A percentile compares a stretch with the other conserved stretches of the same genome.
Evolutionary conservation across 2,888 invertebrate species (phyloP).

Genomic region (Blastobasis lacticolella): DNA sequence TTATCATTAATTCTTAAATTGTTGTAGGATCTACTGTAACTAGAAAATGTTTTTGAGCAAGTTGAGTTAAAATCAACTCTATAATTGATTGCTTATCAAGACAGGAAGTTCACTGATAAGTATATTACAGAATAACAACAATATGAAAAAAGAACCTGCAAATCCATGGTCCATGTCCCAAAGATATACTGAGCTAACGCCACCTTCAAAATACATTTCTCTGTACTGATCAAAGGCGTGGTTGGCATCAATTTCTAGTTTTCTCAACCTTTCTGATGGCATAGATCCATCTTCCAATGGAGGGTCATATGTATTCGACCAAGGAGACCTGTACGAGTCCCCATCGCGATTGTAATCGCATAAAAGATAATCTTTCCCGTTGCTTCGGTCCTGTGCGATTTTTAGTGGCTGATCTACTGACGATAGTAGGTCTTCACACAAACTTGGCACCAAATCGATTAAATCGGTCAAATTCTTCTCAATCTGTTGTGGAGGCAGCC

Average conservation of each 20-base stretch:
- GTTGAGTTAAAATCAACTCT: background rate
- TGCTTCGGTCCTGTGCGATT: slow-evolving; percentile 95
- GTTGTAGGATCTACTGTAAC: too few species aligned
- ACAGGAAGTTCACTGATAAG: background rate
- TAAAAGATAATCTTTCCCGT: slow-evolving; percentile 96
- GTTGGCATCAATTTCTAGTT: slow-evolving; percentile 98
- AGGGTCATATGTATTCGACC: slow-evolving; percentile 99
- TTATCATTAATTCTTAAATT: too few species aligned
- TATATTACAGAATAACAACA: too few species aligned
- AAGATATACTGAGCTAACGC: slow-evolving; percentile 98
- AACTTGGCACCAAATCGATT: slow-evolving; percentile 95
- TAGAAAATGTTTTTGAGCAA: background rate
- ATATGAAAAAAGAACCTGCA: slow-evolving; percentile 75
- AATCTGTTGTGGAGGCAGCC: slow-evolving; percentile 98
- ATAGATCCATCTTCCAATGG: slow-evolving; percentile 98
- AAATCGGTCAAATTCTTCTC: slow-evolving; percentile 98
- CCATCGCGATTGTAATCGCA: slow-evolving; percentile 99
- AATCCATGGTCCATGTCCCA: slow-evolving; percentile 99
- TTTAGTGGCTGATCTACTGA: slow-evolving; percentile 99
- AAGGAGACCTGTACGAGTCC: slow-evolving; percentile 98
- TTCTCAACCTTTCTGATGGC: slow-evolving; percentile 96
- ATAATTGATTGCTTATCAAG: background rate
- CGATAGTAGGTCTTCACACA: slow-evolving; percentile 97
- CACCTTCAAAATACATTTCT: slow-evolving; percentile 99
- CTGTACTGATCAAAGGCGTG: slow-evolving; percentile 98